These are phyloP conservation scores for Heliconius himera DNA, from an alignment of 1,140 invertebrate genomes.

Conservation along the genomic window DNA sequence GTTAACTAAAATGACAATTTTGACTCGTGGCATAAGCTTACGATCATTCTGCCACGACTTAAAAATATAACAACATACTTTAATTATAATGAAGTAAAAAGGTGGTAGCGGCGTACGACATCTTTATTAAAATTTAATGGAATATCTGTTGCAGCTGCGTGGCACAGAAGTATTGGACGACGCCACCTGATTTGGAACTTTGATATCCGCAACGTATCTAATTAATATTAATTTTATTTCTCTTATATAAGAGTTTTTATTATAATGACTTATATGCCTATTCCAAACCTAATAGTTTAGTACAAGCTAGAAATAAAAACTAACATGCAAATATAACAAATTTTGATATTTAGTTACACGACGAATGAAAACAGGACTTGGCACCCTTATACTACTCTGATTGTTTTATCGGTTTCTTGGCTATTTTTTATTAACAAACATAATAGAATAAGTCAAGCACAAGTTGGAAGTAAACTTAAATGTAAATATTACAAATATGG, in stretches of 20 bases:
- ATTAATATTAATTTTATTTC: constrained; percentile 64
- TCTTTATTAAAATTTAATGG: constrained; percentile 79
- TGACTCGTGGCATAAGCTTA: constrained; percentile 58
- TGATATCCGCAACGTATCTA: constrained; percentile 63
- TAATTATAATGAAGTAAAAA: constrained; percentile 78
- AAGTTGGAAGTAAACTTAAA: no score
- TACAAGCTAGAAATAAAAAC: no score
- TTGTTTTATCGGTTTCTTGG: no score
- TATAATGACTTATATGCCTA: neutral
- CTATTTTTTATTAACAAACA: no score
- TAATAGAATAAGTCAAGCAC: no score
- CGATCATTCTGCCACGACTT: constrained; percentile 53
- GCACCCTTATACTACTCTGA: no score
- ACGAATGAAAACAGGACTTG: no score
- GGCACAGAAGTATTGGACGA: constrained; percentile 47
- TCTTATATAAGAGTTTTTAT: neutral
- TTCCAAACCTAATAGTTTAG: no score
- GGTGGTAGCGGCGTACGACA: constrained; percentile 72
- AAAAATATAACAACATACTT: constrained; percentile 78
- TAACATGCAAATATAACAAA: no score
- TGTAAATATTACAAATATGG: no score
- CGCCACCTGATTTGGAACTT: constrained; percentile 50
- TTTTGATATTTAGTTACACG: no score
- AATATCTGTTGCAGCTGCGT: constrained; percentile 72
- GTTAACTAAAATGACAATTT: constrained; percentile 53